Conservation (phyloP, 1,140 invertebrate species). For the Pseudomyrmex cubaensis region DNA sequence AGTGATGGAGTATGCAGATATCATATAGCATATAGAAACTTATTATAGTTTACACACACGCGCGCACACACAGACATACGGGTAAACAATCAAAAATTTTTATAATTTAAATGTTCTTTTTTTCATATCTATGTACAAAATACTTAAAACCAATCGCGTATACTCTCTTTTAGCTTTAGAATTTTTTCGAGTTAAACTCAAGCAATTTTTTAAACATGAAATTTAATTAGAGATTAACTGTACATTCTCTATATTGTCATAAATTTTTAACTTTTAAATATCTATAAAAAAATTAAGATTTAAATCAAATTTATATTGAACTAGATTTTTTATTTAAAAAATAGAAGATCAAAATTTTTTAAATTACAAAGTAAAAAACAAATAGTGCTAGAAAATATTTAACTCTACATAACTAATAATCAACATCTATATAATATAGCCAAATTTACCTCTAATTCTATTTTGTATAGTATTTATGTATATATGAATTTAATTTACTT, state of each 20-base stretch:
- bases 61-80: too few relatives aligned
- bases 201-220: not conserved
- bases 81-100: not conserved
- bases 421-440: too few relatives aligned
- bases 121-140: not conserved
- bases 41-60: constrained; percentile 23
- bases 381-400: not conserved
- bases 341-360: not conserved
- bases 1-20: constrained; percentile 54
- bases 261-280: too few relatives aligned
- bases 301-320: constrained; percentile 5
- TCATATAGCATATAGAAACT: constrained; percentile 47
- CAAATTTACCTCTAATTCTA: not conserved
- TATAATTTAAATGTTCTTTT: not conserved
- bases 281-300: too few relatives aligned
- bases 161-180: not conserved
- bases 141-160: not conserved
- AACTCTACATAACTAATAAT: not conserved
- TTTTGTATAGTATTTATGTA: too few relatives aligned
- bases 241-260: too few relatives aligned
- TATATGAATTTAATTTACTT: too few relatives aligned
- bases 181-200: not conserved
- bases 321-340: not conserved
- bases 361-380: not conserved
- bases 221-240: too few relatives aligned